Evolutionary conservation across 1,140 invertebrate species (phyloP), one percentile per base, ranked within the genome.

Genomic region (Zaprionus vittiger): DNA sequence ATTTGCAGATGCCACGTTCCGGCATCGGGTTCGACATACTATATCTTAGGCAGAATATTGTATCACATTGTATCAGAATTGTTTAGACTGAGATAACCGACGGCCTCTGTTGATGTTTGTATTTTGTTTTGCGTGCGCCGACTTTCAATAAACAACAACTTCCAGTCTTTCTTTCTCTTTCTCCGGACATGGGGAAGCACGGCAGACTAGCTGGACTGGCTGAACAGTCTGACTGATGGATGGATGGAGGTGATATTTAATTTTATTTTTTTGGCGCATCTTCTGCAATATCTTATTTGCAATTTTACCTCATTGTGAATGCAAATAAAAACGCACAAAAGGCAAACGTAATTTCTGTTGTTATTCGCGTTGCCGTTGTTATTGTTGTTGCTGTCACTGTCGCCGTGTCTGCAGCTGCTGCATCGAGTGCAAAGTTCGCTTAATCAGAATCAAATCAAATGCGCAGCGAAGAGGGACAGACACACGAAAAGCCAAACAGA

Each of bases 401-500:
- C 57, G 57, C 17, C 57, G 17, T 24, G 38, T 62, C 73, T 77
- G 59, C 68, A 72, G 55, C 68, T 78, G 75, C 62, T 78, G 75
- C 69, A 72, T 28, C 17, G 74, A 71, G 81, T 71, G 82, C 81
- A 81, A 83, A 84, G 81, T 84, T 84, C 81, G 61, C 31, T 84
- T 83, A 83, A 83, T 83, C 77, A 75, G 59, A 86, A 81, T 73
- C 83, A 85, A 85, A 85, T 79, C 77, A 86, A 82, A 82, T 75
- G 38, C 67, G 17, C 60, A 64, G 12, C 6, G 14, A 38, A 5
- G 6, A 34, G 34, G 20, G 2, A 62, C 28, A 49, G 59, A 15
- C 47, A 20, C 9, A 12, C 15, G 15, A 12, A 41, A 34, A 44
- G 4, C 20, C 9, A 34, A 31, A 14, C 31, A 26, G 11, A n/a